A percentile compares a stretch with the other conserved stretches of the same genome.
phyloP scores from a whole-genome alignment of 2,113 vertebrate species.

The Ctenodactylus gundi region DNA sequence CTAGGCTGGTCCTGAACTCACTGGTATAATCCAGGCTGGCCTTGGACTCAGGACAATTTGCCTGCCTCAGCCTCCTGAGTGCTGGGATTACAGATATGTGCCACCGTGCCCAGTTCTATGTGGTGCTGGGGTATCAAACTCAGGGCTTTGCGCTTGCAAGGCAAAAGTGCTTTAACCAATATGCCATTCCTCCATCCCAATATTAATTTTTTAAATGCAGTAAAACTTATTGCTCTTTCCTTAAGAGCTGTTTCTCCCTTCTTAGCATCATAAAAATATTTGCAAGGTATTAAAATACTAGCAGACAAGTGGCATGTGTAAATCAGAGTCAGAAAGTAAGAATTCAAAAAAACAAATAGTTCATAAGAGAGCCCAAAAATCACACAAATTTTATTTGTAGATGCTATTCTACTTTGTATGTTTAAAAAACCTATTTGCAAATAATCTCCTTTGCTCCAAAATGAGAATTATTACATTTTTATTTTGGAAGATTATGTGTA shows the following conservation, averaged over 20 bases:
- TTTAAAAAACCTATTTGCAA: neutral
- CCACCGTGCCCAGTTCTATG: too few relatives aligned
- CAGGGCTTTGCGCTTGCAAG: too few relatives aligned
- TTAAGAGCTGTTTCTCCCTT: neutral
- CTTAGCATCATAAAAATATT: neutral
- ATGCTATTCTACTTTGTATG: neutral
- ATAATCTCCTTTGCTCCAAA: neutral
- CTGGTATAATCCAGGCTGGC: too few relatives aligned
- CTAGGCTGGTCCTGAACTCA: too few relatives aligned
- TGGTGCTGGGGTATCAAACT: too few relatives aligned
- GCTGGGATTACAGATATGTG: too few relatives aligned
- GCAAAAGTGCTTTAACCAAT: too few relatives aligned
- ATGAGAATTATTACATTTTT: neutral
- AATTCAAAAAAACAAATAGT: neutral
- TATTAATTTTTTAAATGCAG: neutral
- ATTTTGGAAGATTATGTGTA: neutral
- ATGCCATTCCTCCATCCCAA: too few relatives aligned
- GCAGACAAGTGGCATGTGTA: neutral
- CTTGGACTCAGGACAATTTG: too few relatives aligned
- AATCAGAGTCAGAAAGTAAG: neutral
- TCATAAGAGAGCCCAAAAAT: neutral
- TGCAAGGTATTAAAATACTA: neutral
- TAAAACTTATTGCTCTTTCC: slow-evolving; percentile 15
- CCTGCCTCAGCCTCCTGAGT: too few relatives aligned
- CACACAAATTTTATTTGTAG: neutral